A percentile compares a stretch with the other conserved stretches of the same genome.
These are phyloP conservation scores for Sarcoramphus papa DNA, from an alignment of 2,797 vertebrate genomes.

Conservation along the genomic window DNA sequence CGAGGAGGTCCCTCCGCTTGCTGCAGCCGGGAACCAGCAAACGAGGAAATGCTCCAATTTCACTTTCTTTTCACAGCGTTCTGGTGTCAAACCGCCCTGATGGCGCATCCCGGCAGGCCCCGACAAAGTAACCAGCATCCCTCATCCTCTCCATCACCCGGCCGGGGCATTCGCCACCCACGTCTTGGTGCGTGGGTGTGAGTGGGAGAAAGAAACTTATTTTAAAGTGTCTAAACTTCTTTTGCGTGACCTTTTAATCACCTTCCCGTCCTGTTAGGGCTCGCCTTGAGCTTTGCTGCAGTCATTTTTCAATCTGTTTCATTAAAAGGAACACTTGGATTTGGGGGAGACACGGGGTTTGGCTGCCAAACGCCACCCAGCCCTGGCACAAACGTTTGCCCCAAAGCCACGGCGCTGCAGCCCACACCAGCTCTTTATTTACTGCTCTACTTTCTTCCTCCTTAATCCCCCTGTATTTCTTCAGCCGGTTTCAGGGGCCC, in stretches of 20 bases:
- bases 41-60: neutral
- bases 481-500: neutral
- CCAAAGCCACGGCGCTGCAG: neutral
- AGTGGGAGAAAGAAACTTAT: too few relatives aligned
- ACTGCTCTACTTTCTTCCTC: too few relatives aligned
- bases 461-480: too few relatives aligned
- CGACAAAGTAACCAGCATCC: neutral
- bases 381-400: fast-evolving
- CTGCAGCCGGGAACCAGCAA: too few relatives aligned
- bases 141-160: neutral
- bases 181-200: fast-evolving
- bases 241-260: neutral
- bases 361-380: neutral
- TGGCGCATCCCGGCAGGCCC: too few relatives aligned
- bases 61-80: neutral
- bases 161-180: neutral
- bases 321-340: neutral
- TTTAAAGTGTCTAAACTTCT: neutral
- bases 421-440: neutral
- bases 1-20: neutral
- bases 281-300: neutral
- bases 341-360: neutral
- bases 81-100: too few relatives aligned
- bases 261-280: neutral
- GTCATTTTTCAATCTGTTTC: neutral